Percentiles rank a stretch among this genome's conserved stretches.
Evolutionary conservation across 2,113 vertebrate genomes (phyloP).

Genomic region (Electrona antarctica): DNA sequence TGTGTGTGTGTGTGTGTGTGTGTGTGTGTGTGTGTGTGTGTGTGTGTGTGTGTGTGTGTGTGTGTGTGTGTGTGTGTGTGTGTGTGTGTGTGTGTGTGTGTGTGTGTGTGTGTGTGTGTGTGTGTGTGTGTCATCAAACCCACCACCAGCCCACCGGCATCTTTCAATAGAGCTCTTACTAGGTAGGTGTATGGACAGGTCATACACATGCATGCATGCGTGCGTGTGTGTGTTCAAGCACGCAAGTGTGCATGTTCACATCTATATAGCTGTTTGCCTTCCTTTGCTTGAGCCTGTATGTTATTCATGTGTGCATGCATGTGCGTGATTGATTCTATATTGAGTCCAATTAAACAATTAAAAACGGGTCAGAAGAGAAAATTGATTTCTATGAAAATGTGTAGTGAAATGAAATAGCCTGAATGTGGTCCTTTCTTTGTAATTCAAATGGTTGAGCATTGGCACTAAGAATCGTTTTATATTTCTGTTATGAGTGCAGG

Average conservation of each 20-base stretch:
- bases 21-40: background rate
- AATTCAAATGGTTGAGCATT: background rate
- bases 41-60: background rate
- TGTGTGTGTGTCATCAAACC: conserved; percentile 60
- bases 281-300: too few relatives aligned
- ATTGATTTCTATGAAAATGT: too few relatives aligned
- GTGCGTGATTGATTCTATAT: background rate
- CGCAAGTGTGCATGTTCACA: too few relatives aligned
- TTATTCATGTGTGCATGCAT: background rate
- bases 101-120: conserved; percentile 24
- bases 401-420: background rate
- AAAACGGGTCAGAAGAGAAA: too few relatives aligned
- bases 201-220: background rate
- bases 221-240: background rate
- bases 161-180: conserved; percentile 52
- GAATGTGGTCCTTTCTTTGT: background rate
- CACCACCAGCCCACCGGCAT: conserved; percentile 59
- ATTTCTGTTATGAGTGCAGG: too few relatives aligned
- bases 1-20: too few relatives aligned
- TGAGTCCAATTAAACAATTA: too few relatives aligned
- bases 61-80: conserved; percentile 31
- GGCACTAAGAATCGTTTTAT: too few relatives aligned
- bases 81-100: conserved; percentile 33
- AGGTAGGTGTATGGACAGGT: background rate
- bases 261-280: too few relatives aligned